Evolutionary conservation across 2,797 vertebrate species (phyloP), one percentile per base, ranked within the genome.

Genomic region (Loris lydekkerianus): DNA sequence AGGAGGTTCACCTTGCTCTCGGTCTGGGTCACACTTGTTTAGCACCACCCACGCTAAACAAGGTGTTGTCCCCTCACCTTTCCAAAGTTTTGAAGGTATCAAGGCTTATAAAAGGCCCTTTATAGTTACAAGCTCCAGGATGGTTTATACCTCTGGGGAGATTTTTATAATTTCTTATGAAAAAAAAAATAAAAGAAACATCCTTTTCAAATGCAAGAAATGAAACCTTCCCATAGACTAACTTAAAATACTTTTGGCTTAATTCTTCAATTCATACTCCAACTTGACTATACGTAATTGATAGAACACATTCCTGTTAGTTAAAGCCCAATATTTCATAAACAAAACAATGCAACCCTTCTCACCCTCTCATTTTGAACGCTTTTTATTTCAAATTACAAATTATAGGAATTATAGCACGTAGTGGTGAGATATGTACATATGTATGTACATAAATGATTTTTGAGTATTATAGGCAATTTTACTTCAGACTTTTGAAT

Each of bases 191-290:
- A 23, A 14, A 31, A 94, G 21, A 73, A 77, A 75, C 90, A 23
- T 61, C 10, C 69, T 82, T 97, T 89, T 93, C 69, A 93, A 56
- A 95, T 96, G 15, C 5, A 91, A 78, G 31, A 43, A 46, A 60
- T 83, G 23, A 90, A 82, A 58, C 25, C 1, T 86, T 75, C 69
- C 18, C 6, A 27, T 77, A 88, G 58, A 31, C 27, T 60, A 25
- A 95, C 5, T 80, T 81, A 69, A 85, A 92, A 82, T 53, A 72
- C 34, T 75, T 94, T 89, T 86, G 27, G 5, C 3, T 72, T 84
- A 78, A 70, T 17, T 88, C 43, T 89, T 84, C 40, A 87, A 20
- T 93, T 78, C 88, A 25, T 69, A 46, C 25, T 93, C 1, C 20
- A 85, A 0, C 82, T 88, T 96, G 27, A 93, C 49, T 53, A 53